A percentile compares a stretch with the other conserved stretches of the same genome.
Evolutionary conservation across 2,113 vertebrate species (phyloP).

Genomic region (Ia io): DNA sequence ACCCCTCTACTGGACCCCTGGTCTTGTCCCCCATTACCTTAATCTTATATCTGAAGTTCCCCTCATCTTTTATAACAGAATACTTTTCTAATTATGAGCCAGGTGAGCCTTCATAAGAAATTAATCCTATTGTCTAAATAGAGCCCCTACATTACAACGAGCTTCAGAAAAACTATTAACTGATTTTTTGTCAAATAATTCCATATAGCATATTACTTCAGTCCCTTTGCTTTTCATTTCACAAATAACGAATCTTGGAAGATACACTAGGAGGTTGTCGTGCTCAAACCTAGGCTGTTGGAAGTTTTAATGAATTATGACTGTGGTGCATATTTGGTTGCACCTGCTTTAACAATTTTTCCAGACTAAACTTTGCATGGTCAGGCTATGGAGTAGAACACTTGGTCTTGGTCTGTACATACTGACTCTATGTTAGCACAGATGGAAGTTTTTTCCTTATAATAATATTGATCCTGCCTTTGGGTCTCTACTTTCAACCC

Average conservation of each 20-base stretch:
- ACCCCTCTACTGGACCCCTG: accelerated
- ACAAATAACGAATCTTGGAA: background rate
- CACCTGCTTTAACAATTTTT: constrained; percentile 10
- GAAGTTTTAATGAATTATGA: background rate
- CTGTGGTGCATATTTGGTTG: background rate
- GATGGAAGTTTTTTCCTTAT: background rate
- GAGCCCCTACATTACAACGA: background rate
- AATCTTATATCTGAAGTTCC: background rate
- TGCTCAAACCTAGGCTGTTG: background rate
- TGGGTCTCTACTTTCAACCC: background rate
- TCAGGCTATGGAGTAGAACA: background rate
- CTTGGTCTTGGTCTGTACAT: background rate
- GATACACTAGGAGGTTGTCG: background rate
- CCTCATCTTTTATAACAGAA: background rate
- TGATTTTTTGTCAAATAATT: background rate
- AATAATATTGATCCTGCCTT: constrained; percentile 25
- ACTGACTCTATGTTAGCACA: background rate
- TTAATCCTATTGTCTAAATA: background rate
- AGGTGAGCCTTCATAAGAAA: background rate
- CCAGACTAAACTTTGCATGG: background rate
- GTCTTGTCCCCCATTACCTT: background rate
- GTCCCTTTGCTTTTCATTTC: background rate
- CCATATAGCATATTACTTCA: background rate
- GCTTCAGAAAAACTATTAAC: background rate
- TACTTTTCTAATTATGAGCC: background rate